Evolutionary conservation across 2,888 invertebrate species (phyloP).

Genomic region (Sarcophaga caerulescens): DNA sequence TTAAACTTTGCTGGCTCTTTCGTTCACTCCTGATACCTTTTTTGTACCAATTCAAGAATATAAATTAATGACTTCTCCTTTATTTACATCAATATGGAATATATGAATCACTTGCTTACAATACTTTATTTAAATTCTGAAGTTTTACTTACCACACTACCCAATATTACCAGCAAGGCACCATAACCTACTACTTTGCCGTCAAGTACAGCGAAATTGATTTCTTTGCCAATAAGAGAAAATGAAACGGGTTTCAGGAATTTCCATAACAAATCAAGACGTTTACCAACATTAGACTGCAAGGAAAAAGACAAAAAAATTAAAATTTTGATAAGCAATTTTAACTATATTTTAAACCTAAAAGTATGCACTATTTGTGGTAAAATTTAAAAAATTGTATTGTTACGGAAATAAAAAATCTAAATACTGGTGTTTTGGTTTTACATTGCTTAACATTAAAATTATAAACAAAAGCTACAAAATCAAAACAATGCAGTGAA

Average conservation of each 20-base stretch:
- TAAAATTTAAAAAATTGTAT: too few relatives aligned
- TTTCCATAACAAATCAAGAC: slow-evolving; percentile 86
- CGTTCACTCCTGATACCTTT: too few relatives aligned
- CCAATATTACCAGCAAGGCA: slow-evolving; percentile 79
- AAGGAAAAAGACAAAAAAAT: slow-evolving; percentile 37
- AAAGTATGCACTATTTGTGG: not conserved
- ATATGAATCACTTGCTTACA: not conserved
- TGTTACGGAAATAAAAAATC: too few relatives aligned
- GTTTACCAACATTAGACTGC: slow-evolving; percentile 83
- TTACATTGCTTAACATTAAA: too few relatives aligned
- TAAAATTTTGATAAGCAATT: not conserved
- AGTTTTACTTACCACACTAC: slow-evolving; percentile 82
- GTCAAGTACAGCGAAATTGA: slow-evolving; percentile 83
- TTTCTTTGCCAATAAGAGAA: slow-evolving; percentile 89
- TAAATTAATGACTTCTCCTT: too few relatives aligned
- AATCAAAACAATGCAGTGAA: too few relatives aligned
- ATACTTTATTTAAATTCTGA: not conserved
- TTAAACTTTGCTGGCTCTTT: too few relatives aligned
- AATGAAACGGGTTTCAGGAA: slow-evolving; percentile 89
- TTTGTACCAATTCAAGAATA: too few relatives aligned
- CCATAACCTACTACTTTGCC: slow-evolving; percentile 82
- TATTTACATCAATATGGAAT: not conserved
- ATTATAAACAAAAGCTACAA: too few relatives aligned
- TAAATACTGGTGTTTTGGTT: too few relatives aligned
- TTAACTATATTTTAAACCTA: not conserved